Percentiles rank a stretch among this genome's conserved stretches.
Evolutionary conservation across 2,797 vertebrate species (phyloP).

Genomic region (Zenarchopterus dispar): DNA sequence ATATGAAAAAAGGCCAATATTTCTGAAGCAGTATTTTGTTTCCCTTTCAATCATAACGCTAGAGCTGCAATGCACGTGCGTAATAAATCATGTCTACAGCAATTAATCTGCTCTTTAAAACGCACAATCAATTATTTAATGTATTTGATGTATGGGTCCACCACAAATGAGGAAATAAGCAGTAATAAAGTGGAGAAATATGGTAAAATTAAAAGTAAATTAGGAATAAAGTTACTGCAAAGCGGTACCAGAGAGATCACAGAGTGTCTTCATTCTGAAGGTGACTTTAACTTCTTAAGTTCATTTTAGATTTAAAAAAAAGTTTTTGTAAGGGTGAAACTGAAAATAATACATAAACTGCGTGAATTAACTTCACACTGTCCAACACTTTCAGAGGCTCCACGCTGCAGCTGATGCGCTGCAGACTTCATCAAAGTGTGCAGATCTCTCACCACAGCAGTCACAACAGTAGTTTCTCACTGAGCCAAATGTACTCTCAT

Average conservation of each 20-base stretch:
- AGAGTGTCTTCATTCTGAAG: conserved; percentile 5
- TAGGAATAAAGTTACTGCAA: conserved; percentile 11
- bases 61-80: no score
- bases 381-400: conserved; percentile 12
- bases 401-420: conserved; percentile 26
- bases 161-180: conserved; percentile 30
- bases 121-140: conserved; percentile 15
- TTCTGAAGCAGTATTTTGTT: no score
- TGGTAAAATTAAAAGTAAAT: conserved; percentile 2
- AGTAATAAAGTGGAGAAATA: conserved; percentile 16
- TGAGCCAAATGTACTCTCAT: conserved; percentile 50
- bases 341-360: conserved; percentile 12
- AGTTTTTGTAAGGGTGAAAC: background rate
- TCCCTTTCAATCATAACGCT: no score
- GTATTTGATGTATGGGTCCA: conserved; percentile 6
- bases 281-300: conserved; percentile 11
- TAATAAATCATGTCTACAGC: no score
- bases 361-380: conserved; percentile 3
- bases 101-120: conserved; percentile 20
- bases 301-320: conserved; percentile 4
- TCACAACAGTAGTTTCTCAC: conserved; percentile 39
- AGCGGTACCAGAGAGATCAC: conserved; percentile 16
- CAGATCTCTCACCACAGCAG: conserved; percentile 40
- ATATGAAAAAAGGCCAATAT: no score
- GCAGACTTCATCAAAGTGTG: conserved; percentile 31